Evolutionary conservation across 2,797 vertebrate species (phyloP), one percentile per base, ranked within the genome.

Genomic region (Galago senegalensis): DNA sequence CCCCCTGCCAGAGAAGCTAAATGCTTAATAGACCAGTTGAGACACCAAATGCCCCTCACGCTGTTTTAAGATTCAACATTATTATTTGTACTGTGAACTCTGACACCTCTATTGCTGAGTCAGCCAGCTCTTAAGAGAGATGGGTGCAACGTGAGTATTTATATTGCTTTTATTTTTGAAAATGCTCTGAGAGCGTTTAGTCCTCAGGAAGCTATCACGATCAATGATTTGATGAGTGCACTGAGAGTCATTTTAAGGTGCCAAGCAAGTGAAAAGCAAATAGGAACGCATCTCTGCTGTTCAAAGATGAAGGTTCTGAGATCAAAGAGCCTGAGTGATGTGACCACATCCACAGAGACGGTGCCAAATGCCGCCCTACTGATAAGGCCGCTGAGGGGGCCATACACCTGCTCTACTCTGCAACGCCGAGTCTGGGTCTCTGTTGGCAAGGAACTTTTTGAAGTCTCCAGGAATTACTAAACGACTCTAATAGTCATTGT

Each of bases 231-330:
- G 81, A 94, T 58, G 77, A 96, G 88, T 91, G 34, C 72, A 10
- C 92, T 1, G 43, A 92, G 69, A 77, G 79, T 76, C 43, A 82
- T 91, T 76, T 89, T 94, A 29, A 83, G 89, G 53, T 63, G 67
- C 61, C 34, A 7, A 29, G n/a, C 7, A 89, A 95, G 88, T 89
- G 81, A 87, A 96, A 95, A 89, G 86, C 31, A 94, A 97, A 93
- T 67, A 77, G 1, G 25, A 94, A 58, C n/a, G 43, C 20, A 70
- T 63, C 73, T 89, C 81, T 58, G 34, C 63, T 58, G 12, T 87
- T 85, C 86, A 90, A 61, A 96, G 93, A 76, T 13, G n/a, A 89
- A 83, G 73, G 81, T 20, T 60, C 65, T 73, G 60, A 84, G 92
- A 95, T 97, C 94, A 96, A 95, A 94, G 91, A 5, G 10, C 27